Evolutionary conservation across 37 sponge, comb jelly and placozoan species (phyloP).

Genomic region (Crambe crambe): DNA sequence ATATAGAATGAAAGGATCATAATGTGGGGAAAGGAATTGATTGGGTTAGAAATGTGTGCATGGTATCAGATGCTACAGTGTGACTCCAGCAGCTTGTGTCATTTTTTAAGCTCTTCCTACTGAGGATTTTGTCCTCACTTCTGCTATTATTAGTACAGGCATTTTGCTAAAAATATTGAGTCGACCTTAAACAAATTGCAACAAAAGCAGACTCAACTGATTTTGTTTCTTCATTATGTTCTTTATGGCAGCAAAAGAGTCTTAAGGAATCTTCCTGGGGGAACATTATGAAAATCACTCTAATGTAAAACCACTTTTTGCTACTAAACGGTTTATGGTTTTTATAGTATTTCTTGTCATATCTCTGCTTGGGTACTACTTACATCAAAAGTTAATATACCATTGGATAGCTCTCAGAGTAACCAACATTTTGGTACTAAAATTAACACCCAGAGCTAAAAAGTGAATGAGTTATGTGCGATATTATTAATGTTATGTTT

Average conservation of each 20-base stretch:
- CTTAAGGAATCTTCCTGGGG: slow-evolving; percentile 37
- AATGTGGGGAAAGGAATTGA: too few relatives aligned
- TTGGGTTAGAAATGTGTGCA: too few relatives aligned
- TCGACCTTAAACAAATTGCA: slow-evolving; percentile 30
- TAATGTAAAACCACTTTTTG: slow-evolving; percentile 9
- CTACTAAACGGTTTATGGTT: neutral
- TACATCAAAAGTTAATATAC: slow-evolving; percentile 17
- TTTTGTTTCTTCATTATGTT: neutral
- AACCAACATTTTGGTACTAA: slow-evolving; percentile 7
- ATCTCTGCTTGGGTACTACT: slow-evolving; percentile 21
- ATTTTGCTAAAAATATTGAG: neutral
- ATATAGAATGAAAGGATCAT: too few relatives aligned
- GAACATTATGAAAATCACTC: slow-evolving; percentile 11
- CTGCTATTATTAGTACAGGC: slow-evolving; percentile 11
- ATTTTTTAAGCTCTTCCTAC: too few relatives aligned
- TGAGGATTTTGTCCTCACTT: too few relatives aligned
- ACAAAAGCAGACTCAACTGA: slow-evolving; percentile 14
- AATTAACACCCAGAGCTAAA: neutral
- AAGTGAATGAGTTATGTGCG: neutral
- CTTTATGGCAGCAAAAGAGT: slow-evolving; percentile 39
- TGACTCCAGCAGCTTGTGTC: too few relatives aligned
- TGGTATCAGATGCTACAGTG: too few relatives aligned
- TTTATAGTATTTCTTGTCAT: slow-evolving; percentile 4
- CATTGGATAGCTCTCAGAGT: neutral
- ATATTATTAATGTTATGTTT: neutral